Conservation (phyloP, 1,140 invertebrate genomes). For the Lerema accius region DNA sequence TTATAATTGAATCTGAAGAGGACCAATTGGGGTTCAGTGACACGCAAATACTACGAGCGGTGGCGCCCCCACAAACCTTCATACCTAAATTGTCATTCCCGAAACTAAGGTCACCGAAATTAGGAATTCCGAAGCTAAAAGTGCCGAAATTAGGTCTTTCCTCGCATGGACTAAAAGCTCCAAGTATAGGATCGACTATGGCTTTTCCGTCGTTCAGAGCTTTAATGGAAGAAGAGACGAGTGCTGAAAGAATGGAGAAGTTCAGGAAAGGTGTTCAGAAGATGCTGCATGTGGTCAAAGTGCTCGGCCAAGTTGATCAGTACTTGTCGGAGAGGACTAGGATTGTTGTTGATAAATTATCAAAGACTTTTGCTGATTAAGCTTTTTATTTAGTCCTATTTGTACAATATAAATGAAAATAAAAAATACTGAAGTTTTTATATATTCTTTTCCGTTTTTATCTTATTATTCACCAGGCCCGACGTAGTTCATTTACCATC, state of each 20-base stretch:
- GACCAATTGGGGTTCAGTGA: conserved; percentile 59
- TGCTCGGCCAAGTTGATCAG: conserved; percentile 67
- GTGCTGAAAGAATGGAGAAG: conserved; percentile 70
- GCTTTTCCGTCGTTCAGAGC: conserved; percentile 43
- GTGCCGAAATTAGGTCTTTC: conserved; percentile 52
- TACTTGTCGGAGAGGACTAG: conserved; percentile 72
- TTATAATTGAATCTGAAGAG: conserved; percentile 49
- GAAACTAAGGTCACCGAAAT: conserved; percentile 50
- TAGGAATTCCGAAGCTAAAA: conserved; percentile 55
- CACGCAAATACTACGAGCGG: conserved; percentile 47
- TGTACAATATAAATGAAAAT: too few species aligned
- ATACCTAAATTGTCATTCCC: conserved; percentile 50
- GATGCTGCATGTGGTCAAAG: conserved; percentile 70
- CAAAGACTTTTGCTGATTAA: conserved; percentile 68
- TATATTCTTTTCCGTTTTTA: background rate
- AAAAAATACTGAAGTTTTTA: background rate
- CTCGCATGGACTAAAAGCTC: conserved; percentile 38
- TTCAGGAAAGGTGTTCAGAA: conserved; percentile 74
- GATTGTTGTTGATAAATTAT: conserved; percentile 68
- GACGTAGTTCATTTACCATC: too few species aligned
- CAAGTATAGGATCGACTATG: conserved; percentile 51
- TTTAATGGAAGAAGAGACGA: conserved; percentile 59
- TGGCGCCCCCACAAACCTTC: conserved; percentile 59
- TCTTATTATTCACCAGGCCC: too few species aligned
- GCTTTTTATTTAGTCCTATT: background rate